A percentile compares a stretch with the other conserved stretches of the same genome.
Conservation (phyloP, 2,113 vertebrate genomes). For the Microcebus ravelobensis region DNA sequence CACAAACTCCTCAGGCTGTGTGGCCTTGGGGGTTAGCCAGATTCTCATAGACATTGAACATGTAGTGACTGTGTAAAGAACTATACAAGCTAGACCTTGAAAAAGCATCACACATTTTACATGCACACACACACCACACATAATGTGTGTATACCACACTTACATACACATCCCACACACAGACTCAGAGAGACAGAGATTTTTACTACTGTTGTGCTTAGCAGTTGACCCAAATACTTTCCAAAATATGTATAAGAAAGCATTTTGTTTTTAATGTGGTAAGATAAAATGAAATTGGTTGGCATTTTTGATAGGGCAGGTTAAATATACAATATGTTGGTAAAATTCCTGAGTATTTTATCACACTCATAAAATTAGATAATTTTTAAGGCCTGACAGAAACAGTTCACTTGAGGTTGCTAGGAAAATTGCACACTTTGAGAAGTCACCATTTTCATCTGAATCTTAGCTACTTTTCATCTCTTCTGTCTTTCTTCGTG, state of each 20-base stretch:
- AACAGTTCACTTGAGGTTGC: neutral
- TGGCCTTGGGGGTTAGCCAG: fast-evolving
- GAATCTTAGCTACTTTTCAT: neutral
- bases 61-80: neutral
- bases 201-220: neutral
- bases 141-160: neutral
- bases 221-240: neutral
- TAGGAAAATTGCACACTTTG: neutral
- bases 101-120: neutral
- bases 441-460: neutral
- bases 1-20: neutral
- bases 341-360: neutral
- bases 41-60: fast-evolving
- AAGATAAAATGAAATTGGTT: neutral
- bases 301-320: too few relatives aligned
- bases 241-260: neutral
- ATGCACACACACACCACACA: neutral
- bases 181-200: neutral
- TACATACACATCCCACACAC: neutral
- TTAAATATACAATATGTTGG: too few relatives aligned
- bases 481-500: neutral
- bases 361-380: neutral
- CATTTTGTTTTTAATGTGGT: neutral
- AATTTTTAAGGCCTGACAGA: neutral
- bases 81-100: neutral